Evolutionary conservation across 1,140 invertebrate species (phyloP).

Genomic region (Drosophila erecta): DNA sequence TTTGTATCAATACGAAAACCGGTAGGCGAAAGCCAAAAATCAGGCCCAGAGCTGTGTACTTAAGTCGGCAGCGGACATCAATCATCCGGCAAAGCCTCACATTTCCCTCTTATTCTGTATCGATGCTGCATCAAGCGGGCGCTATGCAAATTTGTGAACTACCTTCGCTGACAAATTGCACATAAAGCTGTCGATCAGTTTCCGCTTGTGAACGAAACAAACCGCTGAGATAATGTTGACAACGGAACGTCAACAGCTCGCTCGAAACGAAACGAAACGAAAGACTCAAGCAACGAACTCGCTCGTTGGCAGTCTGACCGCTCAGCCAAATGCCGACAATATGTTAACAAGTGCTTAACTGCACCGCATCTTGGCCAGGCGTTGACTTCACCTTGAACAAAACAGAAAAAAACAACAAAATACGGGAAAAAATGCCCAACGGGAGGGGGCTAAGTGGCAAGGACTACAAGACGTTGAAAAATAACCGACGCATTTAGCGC

Average conservation of each 20-base stretch:
- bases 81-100: slow-evolving; percentile 48
- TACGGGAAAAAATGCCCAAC: not conserved
- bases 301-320: slow-evolving; percentile 9
- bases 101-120: not conserved
- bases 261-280: slow-evolving; percentile 29
- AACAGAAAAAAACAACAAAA: not conserved
- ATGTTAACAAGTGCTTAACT: slow-evolving; percentile 84
- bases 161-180: slow-evolving; percentile 81
- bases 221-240: slow-evolving; percentile 72
- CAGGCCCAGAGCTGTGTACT: slow-evolving; percentile 55
- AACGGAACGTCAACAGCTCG: slow-evolving; percentile 79
- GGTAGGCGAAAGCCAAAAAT: slow-evolving; percentile 60
- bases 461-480: slow-evolving; percentile 4
- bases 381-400: slow-evolving; percentile 72
- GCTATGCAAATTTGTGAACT: slow-evolving; percentile 81
- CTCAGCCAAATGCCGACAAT: slow-evolving; percentile 76
- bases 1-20: slow-evolving; percentile 59
- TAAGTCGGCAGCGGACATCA: slow-evolving; percentile 61
- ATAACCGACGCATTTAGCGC: slow-evolving; percentile 59
- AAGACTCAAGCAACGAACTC: slow-evolving; percentile 74
- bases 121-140: slow-evolving; percentile 27
- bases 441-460: not conserved
- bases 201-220: slow-evolving; percentile 60
- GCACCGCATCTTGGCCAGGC: slow-evolving; percentile 57
- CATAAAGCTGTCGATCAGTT: slow-evolving; percentile 82